Evolutionary conservation across 2,113 vertebrate genomes (phyloP).

Genomic region (Pelobates fuscus): DNA sequence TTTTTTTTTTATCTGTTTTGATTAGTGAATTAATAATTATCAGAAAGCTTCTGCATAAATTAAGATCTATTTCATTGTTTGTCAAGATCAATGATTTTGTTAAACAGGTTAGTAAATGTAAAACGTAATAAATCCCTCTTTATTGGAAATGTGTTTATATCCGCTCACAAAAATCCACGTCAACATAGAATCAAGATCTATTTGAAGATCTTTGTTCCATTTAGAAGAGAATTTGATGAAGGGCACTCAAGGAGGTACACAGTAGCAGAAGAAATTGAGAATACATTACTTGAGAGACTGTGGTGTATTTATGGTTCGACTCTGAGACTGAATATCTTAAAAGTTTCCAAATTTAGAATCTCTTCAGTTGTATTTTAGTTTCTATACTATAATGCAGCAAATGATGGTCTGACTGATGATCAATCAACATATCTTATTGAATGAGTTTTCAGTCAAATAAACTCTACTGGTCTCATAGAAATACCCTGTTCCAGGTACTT

Average conservation of each 20-base stretch:
- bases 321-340: constrained; percentile 8
- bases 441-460: not conserved
- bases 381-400: constrained; percentile 9
- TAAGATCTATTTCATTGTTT: too few relatives aligned
- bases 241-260: not conserved
- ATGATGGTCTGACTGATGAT: not conserved
- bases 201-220: not conserved
- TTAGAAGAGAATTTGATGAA: not conserved
- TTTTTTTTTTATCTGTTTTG: too few relatives aligned
- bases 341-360: constrained; percentile 14
- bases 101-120: too few relatives aligned
- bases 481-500: not conserved
- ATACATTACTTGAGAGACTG: not conserved
- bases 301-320: constrained; percentile 1
- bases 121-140: too few relatives aligned
- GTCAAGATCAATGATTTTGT: too few relatives aligned
- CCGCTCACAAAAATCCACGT: too few relatives aligned
- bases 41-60: too few relatives aligned
- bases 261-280: not conserved
- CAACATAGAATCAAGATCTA: too few relatives aligned
- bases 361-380: not conserved
- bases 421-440: constrained; percentile 1
- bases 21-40: too few relatives aligned
- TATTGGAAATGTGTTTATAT: too few relatives aligned
- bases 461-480: not conserved